Percentiles rank a stretch among this genome's conserved stretches.
Conservation (phyloP, 2,113 vertebrate species). For the Melanotaenia duboulayi region DNA sequence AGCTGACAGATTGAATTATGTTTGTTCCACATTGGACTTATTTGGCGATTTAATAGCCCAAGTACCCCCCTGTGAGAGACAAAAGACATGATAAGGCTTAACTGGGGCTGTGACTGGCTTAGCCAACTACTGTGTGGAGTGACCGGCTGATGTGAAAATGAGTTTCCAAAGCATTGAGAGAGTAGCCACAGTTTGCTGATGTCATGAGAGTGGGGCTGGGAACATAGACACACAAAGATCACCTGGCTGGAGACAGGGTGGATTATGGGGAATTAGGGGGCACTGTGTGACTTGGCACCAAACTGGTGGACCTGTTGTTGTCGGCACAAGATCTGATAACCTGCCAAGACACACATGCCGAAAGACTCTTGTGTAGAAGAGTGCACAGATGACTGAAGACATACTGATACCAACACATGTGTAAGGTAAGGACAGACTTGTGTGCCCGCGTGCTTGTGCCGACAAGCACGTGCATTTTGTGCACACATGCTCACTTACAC, state of each 20-base stretch:
- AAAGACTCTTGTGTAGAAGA: slow-evolving; percentile 38
- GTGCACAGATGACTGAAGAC: slow-evolving; percentile 46
- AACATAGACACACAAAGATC: slow-evolving; percentile 60
- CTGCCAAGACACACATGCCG: slow-evolving; percentile 65
- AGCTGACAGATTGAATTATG: slow-evolving; percentile 58
- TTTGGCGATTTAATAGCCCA: slow-evolving; percentile 66
- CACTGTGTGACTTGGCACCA: slow-evolving; percentile 74
- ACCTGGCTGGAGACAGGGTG: slow-evolving; percentile 80
- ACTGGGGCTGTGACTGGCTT: slow-evolving; percentile 49
- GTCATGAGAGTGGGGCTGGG: slow-evolving; percentile 38
- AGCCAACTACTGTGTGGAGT: slow-evolving; percentile 51
- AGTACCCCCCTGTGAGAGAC: slow-evolving; percentile 49
- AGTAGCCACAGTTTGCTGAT: slow-evolving; percentile 52
- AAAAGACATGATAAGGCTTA: slow-evolving; percentile 57
- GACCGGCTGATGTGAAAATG: slow-evolving; percentile 69
- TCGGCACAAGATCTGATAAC: slow-evolving; percentile 64
- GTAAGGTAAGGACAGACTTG: slow-evolving; percentile 33
- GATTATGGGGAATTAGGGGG: slow-evolving; percentile 78
- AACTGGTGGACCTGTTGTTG: slow-evolving; percentile 63
- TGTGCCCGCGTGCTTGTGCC: slow-evolving; percentile 13
- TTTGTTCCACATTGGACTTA: slow-evolving; percentile 47
- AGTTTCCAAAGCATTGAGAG: slow-evolving; percentile 54
- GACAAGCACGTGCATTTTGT: neutral
- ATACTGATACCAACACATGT: slow-evolving; percentile 39
- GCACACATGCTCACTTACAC: slow-evolving; percentile 4